Evolutionary conservation across 2,797 vertebrate genomes (phyloP).

Genomic region (Tokudaia muenninki): DNA sequence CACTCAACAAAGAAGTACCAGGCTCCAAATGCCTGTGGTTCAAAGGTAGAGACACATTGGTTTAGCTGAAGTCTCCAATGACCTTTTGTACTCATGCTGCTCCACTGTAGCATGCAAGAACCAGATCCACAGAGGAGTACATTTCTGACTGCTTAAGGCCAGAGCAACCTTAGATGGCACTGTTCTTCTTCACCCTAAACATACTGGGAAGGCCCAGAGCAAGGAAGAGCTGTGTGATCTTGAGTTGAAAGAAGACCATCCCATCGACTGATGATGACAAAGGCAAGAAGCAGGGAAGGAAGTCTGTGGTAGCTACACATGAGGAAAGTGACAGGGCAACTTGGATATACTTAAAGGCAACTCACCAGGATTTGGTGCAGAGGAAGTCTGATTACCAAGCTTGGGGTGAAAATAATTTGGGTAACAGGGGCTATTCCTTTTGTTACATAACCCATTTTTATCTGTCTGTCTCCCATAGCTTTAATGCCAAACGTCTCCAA

Average conservation of each 20-base stretch:
- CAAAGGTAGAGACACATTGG: not conserved
- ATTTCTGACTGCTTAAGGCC: rapidly evolving
- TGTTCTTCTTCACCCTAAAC: not conserved
- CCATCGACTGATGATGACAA: not conserved
- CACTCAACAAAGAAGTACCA: not conserved
- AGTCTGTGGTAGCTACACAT: not conserved
- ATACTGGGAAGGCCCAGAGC: not conserved
- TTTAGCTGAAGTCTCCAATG: not conserved
- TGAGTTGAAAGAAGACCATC: not conserved
- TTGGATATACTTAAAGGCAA: not conserved
- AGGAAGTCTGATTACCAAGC: not conserved
- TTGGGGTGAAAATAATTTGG: not conserved
- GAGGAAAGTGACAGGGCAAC: not conserved
- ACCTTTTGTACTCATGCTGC: no score
- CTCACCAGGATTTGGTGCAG: not conserved
- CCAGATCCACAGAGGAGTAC: not conserved
- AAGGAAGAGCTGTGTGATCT: not conserved
- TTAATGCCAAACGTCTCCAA: not conserved
- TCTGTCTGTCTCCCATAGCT: not conserved
- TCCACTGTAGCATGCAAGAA: not conserved
- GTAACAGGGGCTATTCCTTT: not conserved
- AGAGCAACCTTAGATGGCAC: not conserved
- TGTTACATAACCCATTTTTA: not conserved
- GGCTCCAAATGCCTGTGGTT: not conserved
- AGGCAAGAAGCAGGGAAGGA: not conserved